phyloP scores from a whole-genome alignment of 1,140 invertebrate genomes.

The Bombus balteatus region DNA sequence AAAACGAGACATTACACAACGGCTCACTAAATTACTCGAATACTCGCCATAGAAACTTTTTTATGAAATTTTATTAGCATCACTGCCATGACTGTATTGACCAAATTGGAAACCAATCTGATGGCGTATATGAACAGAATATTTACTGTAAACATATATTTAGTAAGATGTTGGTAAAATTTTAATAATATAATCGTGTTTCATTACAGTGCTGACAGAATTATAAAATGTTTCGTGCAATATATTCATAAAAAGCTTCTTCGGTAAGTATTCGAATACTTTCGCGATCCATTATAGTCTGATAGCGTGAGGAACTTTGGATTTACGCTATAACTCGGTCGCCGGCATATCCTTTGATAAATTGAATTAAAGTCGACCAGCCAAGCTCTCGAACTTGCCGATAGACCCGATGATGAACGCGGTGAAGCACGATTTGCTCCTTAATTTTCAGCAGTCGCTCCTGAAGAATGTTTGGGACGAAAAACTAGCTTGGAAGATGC shows the following conservation, averaged over 20 bases:
- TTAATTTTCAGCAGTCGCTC: slow-evolving; percentile 17
- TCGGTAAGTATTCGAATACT: background rate
- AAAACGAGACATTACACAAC: background rate
- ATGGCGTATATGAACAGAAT: no score
- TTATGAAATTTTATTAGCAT: background rate
- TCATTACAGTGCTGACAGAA: background rate
- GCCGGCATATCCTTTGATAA: slow-evolving; percentile 49
- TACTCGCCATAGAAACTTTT: background rate
- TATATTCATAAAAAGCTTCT: background rate
- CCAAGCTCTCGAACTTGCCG: slow-evolving; percentile 54
- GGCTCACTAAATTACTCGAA: background rate
- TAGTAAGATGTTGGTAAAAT: background rate
- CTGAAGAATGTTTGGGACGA: background rate
- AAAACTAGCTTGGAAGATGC: background rate
- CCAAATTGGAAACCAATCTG: no score
- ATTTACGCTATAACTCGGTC: slow-evolving; percentile 36
- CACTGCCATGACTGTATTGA: no score
- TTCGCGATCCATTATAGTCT: background rate
- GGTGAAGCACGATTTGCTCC: background rate
- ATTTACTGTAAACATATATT: no score
- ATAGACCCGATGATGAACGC: slow-evolving; percentile 10
- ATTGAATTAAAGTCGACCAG: slow-evolving; percentile 67
- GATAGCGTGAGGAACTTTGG: background rate
- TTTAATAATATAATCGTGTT: background rate
- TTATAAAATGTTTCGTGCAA: background rate